phyloP scores from a whole-genome alignment of 2,888 invertebrate species.

The Ophion ellenae region DNA sequence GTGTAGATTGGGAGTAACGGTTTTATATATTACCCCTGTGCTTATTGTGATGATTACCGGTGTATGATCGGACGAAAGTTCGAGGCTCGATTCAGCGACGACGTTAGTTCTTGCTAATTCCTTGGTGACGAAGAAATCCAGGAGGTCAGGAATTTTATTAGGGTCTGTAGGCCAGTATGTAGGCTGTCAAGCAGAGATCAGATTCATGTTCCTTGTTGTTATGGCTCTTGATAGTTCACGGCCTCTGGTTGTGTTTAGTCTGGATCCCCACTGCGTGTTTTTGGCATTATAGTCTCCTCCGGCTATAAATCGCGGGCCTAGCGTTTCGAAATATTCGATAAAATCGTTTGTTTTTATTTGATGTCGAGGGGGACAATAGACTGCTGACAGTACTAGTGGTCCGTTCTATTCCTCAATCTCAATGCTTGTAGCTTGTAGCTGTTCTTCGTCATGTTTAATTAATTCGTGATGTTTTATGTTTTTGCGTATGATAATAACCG shows the following conservation, averaged over 20 bases:
- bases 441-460: conserved; percentile 42
- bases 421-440: conserved; percentile 62
- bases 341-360: conserved; percentile 40
- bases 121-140: conserved; percentile 70
- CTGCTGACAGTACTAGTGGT: conserved; percentile 48
- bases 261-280: conserved; percentile 68
- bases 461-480: conserved; percentile 59
- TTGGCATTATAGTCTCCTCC: too few species aligned
- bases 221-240: conserved; percentile 42
- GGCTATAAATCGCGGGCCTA: too few species aligned
- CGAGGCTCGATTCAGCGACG: conserved; percentile 58
- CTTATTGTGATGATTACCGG: conserved; percentile 67
- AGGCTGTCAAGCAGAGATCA: conserved; percentile 62
- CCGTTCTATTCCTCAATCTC: conserved; percentile 66
- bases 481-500: conserved; percentile 32
- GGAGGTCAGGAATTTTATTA: conserved; percentile 72
- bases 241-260: conserved; percentile 56
- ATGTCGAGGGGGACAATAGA: conserved; percentile 54
- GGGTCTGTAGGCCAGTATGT: conserved; percentile 71
- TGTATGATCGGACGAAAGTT: conserved; percentile 71
- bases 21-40: conserved; percentile 58
- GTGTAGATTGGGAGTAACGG: conserved; percentile 39
- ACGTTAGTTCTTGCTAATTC: conserved; percentile 60
- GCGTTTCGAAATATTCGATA: conserved; percentile 56
- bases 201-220: conserved; percentile 10